Evolutionary conservation across 2,113 vertebrate genomes (phyloP).

Genomic region (Euleptes europaea): DNA sequence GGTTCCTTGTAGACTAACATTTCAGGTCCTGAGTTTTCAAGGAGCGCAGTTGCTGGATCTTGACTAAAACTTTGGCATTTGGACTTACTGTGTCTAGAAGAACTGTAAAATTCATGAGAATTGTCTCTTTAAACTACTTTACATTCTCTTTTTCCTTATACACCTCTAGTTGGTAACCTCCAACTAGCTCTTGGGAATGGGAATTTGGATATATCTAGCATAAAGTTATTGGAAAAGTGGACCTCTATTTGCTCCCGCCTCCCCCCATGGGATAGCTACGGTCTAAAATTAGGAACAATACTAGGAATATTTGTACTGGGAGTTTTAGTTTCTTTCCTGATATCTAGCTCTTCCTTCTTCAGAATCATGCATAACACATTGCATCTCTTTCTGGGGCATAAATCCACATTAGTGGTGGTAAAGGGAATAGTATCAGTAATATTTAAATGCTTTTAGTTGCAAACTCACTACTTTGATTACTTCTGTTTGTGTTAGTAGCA

Average conservation of each 20-base stretch:
- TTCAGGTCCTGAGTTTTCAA: neutral
- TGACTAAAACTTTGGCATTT: neutral
- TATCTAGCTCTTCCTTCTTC: neutral
- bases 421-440: neutral
- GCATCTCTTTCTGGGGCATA: neutral
- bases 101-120: neutral
- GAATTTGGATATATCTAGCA: neutral
- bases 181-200: neutral
- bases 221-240: neutral
- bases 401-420: neutral
- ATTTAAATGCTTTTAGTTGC: neutral
- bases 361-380: neutral
- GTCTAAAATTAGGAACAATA: neutral
- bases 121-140: neutral
- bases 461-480: neutral
- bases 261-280: neutral
- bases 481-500: neutral
- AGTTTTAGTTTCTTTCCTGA: neutral
- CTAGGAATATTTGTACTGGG: neutral
- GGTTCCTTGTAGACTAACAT: neutral
- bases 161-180: neutral
- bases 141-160: neutral
- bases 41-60: neutral
- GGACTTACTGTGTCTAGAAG: neutral
- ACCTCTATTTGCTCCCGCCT: neutral